phyloP scores from a whole-genome alignment of 2,113 vertebrate genomes.

The Anser cygnoides region DNA sequence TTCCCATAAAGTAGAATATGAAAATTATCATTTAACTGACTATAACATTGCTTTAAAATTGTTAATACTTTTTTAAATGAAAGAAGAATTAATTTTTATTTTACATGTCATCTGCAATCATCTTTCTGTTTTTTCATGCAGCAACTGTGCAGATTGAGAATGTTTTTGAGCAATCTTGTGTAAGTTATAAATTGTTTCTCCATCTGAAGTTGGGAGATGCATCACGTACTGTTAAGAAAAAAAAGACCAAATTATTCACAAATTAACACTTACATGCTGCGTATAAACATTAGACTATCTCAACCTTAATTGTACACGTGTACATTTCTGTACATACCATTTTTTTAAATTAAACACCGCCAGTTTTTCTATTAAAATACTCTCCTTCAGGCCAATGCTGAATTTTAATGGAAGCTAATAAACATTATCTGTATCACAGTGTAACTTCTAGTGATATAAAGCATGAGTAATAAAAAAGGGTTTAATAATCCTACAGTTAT shows the following conservation, averaged over 20 bases:
- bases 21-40: background rate
- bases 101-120: background rate
- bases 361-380: background rate
- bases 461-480: background rate
- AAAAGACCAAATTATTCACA: background rate
- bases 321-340: fast-evolving
- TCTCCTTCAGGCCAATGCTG: background rate
- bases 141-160: background rate
- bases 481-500: background rate
- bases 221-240: slow-evolving; percentile 59
- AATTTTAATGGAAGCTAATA: background rate
- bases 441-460: background rate
- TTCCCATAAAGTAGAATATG: background rate
- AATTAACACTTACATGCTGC: background rate
- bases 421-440: background rate
- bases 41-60: background rate
- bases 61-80: background rate
- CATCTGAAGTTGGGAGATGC: slow-evolving; percentile 29
- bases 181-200: slow-evolving; percentile 65
- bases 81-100: background rate
- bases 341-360: background rate
- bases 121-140: background rate
- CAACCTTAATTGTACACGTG: background rate
- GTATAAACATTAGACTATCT: background rate
- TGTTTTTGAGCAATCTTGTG: background rate